These are phyloP conservation scores for Rhimphoctona megacephalus DNA, from an alignment of 2,888 invertebrate species.

Conservation along the genomic window DNA sequence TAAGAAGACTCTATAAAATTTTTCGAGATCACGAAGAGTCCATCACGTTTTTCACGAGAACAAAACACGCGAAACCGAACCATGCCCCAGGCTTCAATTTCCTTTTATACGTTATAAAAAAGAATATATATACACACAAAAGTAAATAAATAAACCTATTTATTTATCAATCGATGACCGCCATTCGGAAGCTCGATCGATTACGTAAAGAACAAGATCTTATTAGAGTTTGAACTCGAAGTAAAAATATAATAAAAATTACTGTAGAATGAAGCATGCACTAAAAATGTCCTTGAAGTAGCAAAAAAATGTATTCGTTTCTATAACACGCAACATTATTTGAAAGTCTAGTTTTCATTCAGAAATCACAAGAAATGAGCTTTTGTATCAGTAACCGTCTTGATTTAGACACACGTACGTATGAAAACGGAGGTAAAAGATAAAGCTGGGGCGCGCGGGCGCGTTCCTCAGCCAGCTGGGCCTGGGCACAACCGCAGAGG, in stretches of 20 bases:
- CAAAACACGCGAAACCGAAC: slow-evolving; percentile 26
- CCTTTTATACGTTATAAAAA: slow-evolving; percentile 42
- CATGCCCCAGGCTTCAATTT: slow-evolving; percentile 55
- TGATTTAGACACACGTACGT: background rate
- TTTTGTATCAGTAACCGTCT: background rate
- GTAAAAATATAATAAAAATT: background rate
- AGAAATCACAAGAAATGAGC: background rate
- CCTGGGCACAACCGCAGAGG: slow-evolving; percentile 70
- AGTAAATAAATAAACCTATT: background rate
- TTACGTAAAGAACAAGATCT: background rate
- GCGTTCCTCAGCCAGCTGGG: slow-evolving; percentile 72
- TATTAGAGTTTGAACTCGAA: background rate
- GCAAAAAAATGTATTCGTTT: background rate
- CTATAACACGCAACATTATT: background rate
- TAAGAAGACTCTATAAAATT: background rate
- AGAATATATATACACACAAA: slow-evolving; percentile 12
- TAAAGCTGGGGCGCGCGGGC: slow-evolving; percentile 60
- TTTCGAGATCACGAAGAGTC: background rate
- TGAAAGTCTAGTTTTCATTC: background rate
- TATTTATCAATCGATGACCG: background rate
- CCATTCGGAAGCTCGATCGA: background rate
- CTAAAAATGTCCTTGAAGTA: too few relatives aligned
- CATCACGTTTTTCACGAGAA: slow-evolving; percentile 2
- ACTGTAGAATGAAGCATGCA: background rate
- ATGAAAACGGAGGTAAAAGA: slow-evolving; percentile 16